phyloP scores from a whole-genome alignment of 2,888 invertebrate species.

The Phrixothrix hirtus region DNA sequence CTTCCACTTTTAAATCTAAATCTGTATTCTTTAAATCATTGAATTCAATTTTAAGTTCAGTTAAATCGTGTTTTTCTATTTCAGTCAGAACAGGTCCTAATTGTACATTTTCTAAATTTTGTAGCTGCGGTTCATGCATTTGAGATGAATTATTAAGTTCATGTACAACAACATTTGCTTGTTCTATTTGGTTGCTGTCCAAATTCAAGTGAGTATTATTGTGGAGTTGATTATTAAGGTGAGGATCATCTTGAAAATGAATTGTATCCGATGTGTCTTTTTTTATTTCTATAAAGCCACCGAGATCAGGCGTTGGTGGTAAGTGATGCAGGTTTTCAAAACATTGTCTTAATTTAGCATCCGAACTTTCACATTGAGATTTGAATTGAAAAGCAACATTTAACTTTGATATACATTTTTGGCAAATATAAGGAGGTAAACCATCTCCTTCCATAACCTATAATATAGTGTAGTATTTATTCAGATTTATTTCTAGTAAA shows the following conservation, averaged over 20 bases:
- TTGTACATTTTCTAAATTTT: constrained; percentile 40
- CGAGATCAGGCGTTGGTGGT: constrained; percentile 45
- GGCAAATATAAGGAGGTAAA: constrained; percentile 53
- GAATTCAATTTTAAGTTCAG: constrained; percentile 46
- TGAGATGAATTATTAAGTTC: constrained; percentile 14
- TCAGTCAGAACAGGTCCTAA: constrained; percentile 34
- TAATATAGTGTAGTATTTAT: constrained; percentile 27
- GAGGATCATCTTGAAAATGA: constrained; percentile 7
- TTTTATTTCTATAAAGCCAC: constrained; percentile 48
- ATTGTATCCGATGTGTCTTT: constrained; percentile 36
- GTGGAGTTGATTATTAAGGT: constrained; percentile 8
- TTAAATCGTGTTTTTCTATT: constrained; percentile 37
- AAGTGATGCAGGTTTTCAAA: constrained; percentile 47
- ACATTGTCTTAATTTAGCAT: constrained; percentile 52
- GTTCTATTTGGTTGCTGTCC: constrained; percentile 5
- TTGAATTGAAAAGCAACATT: constrained; percentile 56
- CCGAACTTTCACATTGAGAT: constrained; percentile 54
- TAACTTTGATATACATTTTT: constrained; percentile 53
- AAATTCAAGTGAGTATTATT: constrained; percentile 2
- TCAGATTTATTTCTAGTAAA: background rate
- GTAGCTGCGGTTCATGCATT: constrained; percentile 32
- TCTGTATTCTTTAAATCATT: constrained; percentile 41
- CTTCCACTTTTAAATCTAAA: constrained; percentile 41
- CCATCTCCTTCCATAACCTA: constrained; percentile 54
- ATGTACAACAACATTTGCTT: constrained; percentile 9